Conservation (phyloP, 1,140 invertebrate genomes). For the Rhizoglyphus robini region DNA sequence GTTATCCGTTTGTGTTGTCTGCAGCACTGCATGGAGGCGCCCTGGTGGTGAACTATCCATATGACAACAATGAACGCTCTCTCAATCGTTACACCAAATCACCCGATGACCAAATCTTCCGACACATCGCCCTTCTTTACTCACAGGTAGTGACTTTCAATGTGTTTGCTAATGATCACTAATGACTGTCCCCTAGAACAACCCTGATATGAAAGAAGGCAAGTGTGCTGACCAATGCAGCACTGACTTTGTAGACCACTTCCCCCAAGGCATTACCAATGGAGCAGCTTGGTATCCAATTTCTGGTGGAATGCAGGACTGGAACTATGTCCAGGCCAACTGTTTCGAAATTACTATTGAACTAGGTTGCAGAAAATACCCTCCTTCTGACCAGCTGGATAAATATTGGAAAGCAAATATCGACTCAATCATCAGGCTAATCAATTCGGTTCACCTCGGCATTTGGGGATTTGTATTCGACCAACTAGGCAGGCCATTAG, state of each 20-base stretch:
- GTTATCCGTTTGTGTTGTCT: slow-evolving; percentile 78
- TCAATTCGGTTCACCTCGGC: slow-evolving; percentile 50
- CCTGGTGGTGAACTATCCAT: slow-evolving; percentile 86
- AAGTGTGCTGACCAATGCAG: slow-evolving; percentile 42
- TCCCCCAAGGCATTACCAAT: slow-evolving; percentile 63
- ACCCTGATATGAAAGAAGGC: slow-evolving; percentile 31
- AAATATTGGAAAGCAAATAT: slow-evolving; percentile 75
- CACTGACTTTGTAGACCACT: slow-evolving; percentile 43
- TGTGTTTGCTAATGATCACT: neutral
- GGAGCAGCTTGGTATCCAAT: slow-evolving; percentile 70
- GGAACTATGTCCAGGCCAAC: slow-evolving; percentile 81
- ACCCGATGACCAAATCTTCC: slow-evolving; percentile 71
- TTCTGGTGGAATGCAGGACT: slow-evolving; percentile 86
- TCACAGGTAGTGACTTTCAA: slow-evolving; percentile 33
- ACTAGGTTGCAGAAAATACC: slow-evolving; percentile 83
- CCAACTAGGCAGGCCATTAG: slow-evolving; percentile 47
- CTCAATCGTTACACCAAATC: slow-evolving; percentile 39
- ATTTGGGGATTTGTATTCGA: slow-evolving; percentile 58
- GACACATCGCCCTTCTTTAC: slow-evolving; percentile 63
- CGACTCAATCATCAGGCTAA: slow-evolving; percentile 62
- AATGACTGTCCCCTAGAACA: slow-evolving; percentile 29
- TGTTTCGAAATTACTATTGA: slow-evolving; percentile 89
- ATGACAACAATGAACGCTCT: slow-evolving; percentile 48
- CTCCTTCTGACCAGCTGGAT: slow-evolving; percentile 54
- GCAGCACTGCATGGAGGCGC: slow-evolving; percentile 89